Evolutionary conservation across 2,888 invertebrate genomes (phyloP), one percentile per base, ranked within the genome.

Genomic region (Coleophora deauratella): DNA sequence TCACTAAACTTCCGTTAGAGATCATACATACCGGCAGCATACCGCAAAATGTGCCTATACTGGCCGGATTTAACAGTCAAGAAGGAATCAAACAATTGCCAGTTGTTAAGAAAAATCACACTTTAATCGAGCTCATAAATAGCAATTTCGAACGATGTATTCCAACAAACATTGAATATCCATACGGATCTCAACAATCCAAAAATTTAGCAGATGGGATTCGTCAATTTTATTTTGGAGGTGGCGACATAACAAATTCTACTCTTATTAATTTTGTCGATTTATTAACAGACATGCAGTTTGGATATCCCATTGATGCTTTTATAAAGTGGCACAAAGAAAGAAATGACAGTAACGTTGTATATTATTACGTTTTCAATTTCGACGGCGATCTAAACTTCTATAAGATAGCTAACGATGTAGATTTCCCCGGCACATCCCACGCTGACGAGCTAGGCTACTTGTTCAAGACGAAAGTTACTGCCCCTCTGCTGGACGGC

Each of bases 51-150:
- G 54, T 73, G 4, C 76, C 76, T 1, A 61, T 76, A 49, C 52
- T 82, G 35, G 54, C 64, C 9, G 76, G 79, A 13, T 56, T 75
- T 10, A 76, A 71, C 37, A 55, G 66, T 13, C 61, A 71, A 43
- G 81, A 80, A 55, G 73, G 74, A 4, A 42, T 56, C 12, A 50
- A 49, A 33, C 49, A 55, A 37, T 38, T 53, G 38, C 51, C 48
- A 1, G 40, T 42, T 28, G 37, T 54, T 32, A 40, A 36, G 15
- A 43, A 37, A 33, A 41, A 54, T 15, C 14, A 2, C 1, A 37
- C 28, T 15, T 27, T 55, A 11, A 28, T 49, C n/a, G 43, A 54
- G 12, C 35, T 46, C 37, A 37, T 60, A n/a, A 51, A 55, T 34
- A 49, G 55, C 35, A 53, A 60, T 36, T 51, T 54, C 42, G 49